Evolutionary conservation across 1,140 invertebrate species (phyloP), one percentile per base, ranked within the genome.

Genomic region (Rhizoglyphus robini): DNA sequence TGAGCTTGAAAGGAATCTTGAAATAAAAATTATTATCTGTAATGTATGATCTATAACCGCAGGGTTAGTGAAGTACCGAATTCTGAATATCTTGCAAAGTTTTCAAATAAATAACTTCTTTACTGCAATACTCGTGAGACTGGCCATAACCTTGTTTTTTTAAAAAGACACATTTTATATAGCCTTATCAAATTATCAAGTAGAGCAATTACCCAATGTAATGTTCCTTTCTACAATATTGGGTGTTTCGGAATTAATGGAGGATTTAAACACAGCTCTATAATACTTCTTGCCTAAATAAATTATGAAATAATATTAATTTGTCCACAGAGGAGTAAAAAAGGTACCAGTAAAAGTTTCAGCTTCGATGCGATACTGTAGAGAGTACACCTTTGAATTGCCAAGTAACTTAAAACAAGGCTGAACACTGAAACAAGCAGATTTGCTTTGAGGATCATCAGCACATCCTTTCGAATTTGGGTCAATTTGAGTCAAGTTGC

Each of bases 371-470:
- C 81, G 81, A 74, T 87, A 88, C 68, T 83, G 81, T 1, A 90
- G 72, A 65, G 69, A 72, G 79, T 57, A 1, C 65, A 68, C 4
- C 13, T 69, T 47, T 5, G 8, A 15, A 54, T 66, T 0, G 83
- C 82, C 68, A 84, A 81, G 30, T 58, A 91, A 86, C 67, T 82
- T 82, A 71, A 89, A 91, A 73, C 91, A 95, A 0, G 88, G 83
- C 76, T 86, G 78, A 70, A 94, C 90, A n/a, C 85, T 81, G 72
- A 95, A 91, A 75, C 90, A 94, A 2, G 88, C 88, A 63, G 84
- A 78, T 71, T 85, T 83, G 2, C 83, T 80, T 23, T 73, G 72
- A 0, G 75, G 78, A 74, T 90, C 83, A 25, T 76, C 81, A 4
- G 69, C 48, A 71, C 90, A 94, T 3, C 87, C 88, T 18, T 78